phyloP scores from a whole-genome alignment of 2,888 invertebrate genomes.

The Lasioglossum villosulum region DNA sequence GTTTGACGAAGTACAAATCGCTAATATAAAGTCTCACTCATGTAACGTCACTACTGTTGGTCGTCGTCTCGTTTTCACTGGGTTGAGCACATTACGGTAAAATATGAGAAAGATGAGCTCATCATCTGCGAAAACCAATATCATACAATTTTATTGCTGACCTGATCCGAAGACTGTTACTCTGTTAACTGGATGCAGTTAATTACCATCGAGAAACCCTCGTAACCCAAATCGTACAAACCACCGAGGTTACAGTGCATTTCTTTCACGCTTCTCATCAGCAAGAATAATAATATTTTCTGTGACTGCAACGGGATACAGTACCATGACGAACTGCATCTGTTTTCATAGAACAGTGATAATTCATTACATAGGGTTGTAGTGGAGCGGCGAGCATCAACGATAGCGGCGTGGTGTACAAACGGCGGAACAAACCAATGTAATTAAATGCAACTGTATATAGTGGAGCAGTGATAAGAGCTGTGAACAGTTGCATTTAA shows the following conservation, averaged over 20 bases:
- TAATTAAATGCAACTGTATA: too few relatives aligned
- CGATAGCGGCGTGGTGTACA: too few relatives aligned
- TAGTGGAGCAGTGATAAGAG: too few relatives aligned
- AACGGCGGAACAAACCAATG: too few relatives aligned
- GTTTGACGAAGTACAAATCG: not conserved
- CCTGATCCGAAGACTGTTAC: not conserved
- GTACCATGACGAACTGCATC: not conserved
- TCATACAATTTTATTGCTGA: too few relatives aligned
- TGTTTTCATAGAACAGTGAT: not conserved
- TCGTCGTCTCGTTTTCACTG: not conserved
- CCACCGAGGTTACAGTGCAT: not conserved
- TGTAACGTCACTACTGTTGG: not conserved
- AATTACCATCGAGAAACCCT: constrained; percentile 1
- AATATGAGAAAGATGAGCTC: not conserved
- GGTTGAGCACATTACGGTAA: not conserved
- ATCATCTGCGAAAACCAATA: not conserved
- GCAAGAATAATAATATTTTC: not conserved
- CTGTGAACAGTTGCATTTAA: too few relatives aligned
- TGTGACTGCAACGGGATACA: not conserved
- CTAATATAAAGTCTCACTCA: not conserved
- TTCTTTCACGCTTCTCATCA: not conserved
- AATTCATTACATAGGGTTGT: too few relatives aligned
- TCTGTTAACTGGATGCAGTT: not conserved
- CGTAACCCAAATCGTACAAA: not conserved
- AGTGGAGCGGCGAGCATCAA: too few relatives aligned